These are phyloP conservation scores for Diorhabda elongata DNA, from an alignment of 1,140 invertebrate genomes.

Conservation along the genomic window DNA sequence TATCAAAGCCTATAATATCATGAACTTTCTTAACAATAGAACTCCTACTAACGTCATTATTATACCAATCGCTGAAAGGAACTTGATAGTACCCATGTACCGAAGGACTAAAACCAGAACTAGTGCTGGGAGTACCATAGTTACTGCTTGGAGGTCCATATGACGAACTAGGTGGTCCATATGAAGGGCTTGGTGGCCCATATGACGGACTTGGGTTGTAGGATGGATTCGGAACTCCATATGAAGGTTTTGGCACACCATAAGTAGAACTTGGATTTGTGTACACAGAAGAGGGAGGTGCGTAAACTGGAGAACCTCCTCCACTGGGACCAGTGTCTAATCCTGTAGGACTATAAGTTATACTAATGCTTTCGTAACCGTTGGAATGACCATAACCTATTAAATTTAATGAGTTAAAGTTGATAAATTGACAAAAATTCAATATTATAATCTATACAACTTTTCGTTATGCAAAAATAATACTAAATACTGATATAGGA, in stretches of 20 bases:
- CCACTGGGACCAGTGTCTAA: constrained; percentile 8
- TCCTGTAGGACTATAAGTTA: constrained; percentile 37
- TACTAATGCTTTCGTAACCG: constrained; percentile 41
- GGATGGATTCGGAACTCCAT: not conserved
- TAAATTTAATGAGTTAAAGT: no score
- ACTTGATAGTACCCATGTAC: constrained; percentile 25
- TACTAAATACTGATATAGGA: no score
- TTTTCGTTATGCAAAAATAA: no score
- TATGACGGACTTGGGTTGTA: constrained; percentile 7
- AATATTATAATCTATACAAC: no score
- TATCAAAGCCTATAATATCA: constrained; percentile 28
- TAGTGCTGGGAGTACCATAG: constrained; percentile 12
- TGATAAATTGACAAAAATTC: no score
- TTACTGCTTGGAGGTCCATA: constrained; percentile 16
- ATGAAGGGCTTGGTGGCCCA: constrained; percentile 13
- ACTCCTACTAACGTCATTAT: constrained; percentile 22
- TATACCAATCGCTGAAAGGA: constrained; percentile 32
- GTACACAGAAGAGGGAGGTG: not conserved
- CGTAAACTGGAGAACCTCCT: not conserved
- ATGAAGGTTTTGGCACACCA: constrained; percentile 12
- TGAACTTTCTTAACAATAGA: constrained; percentile 27
- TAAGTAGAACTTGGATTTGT: constrained; percentile 4
- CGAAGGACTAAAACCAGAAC: not conserved
- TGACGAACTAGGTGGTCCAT: constrained; percentile 11
- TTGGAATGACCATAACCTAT: constrained; percentile 41